These are phyloP conservation scores for Teleiodes luculella DNA, from an alignment of 2,888 invertebrate genomes.

Conservation along the genomic window DNA sequence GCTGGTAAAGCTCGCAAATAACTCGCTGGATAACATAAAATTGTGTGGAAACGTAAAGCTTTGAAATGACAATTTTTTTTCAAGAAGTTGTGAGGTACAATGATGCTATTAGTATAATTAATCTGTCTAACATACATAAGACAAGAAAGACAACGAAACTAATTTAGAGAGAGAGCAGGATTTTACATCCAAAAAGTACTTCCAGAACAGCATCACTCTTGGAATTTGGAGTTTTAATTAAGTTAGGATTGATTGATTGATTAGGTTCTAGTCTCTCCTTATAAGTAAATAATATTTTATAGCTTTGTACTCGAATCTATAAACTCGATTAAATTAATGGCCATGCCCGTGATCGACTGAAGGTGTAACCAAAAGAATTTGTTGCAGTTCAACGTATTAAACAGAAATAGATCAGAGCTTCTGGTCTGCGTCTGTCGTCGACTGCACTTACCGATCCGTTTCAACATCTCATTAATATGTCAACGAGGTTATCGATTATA, in stretches of 20 bases:
- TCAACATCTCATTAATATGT: conserved; percentile 68
- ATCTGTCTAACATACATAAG: neutral
- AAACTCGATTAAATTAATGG: conserved; percentile 27
- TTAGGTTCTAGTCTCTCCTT: neutral
- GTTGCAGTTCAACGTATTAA: conserved; percentile 68
- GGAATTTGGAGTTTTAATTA: too few species aligned
- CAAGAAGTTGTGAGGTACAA: too few species aligned
- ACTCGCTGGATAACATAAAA: conserved; percentile 3
- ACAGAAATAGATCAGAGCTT: conserved; percentile 64
- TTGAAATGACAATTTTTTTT: too few species aligned
- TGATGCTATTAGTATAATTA: too few species aligned
- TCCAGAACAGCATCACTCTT: too few species aligned
- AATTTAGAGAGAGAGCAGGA: too few species aligned
- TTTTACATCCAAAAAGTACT: too few species aligned
- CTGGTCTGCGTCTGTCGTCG: conserved; percentile 68
- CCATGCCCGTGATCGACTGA: conserved; percentile 23
- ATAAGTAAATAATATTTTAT: neutral
- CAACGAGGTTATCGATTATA: conserved; percentile 69
- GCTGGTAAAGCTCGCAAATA: conserved; percentile 17
- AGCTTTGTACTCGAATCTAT: neutral
- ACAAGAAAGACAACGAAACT: neutral
- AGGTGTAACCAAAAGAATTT: conserved; percentile 47
- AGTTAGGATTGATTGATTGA: neutral
- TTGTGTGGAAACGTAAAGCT: neutral
- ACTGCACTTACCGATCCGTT: conserved; percentile 59